Evolutionary conservation across 1,140 invertebrate genomes (phyloP).

Genomic region (Gyrodactylus bullatarudis): DNA sequence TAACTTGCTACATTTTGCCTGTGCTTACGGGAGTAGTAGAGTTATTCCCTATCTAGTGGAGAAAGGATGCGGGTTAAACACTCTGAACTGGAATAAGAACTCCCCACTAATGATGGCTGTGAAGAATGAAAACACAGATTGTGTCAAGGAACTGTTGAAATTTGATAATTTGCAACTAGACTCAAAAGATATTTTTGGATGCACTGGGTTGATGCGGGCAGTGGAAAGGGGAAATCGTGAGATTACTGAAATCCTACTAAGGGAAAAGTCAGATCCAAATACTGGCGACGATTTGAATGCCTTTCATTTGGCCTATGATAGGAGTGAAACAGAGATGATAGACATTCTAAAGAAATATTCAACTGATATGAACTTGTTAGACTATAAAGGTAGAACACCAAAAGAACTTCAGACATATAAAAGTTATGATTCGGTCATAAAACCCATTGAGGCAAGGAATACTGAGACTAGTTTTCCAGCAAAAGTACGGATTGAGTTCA

Average conservation of each 20-base stretch:
- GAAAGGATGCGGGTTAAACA: neutral
- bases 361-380: too few species aligned
- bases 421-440: too few species aligned
- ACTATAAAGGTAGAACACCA: too few species aligned
- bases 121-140: neutral
- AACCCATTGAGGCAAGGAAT: too few species aligned
- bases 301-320: too few species aligned
- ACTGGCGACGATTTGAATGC: too few species aligned
- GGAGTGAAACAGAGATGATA: too few species aligned
- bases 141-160: neutral
- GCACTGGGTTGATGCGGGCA: neutral
- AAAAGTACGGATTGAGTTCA: too few species aligned
- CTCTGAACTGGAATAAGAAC: neutral
- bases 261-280: too few species aligned
- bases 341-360: too few species aligned
- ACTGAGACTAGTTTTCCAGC: too few species aligned
- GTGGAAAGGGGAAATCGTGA: neutral
- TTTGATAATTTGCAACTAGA: neutral
- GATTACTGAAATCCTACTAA: neutral
- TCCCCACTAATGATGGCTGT: neutral
- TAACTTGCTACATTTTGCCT: neutral
- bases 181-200: neutral
- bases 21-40: neutral
- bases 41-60: neutral
- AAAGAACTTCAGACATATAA: too few species aligned